A percentile compares a stretch with the other conserved stretches of the same genome.
Evolutionary conservation across 2,113 vertebrate species (phyloP).

Genomic region (Mobula hypostoma): DNA sequence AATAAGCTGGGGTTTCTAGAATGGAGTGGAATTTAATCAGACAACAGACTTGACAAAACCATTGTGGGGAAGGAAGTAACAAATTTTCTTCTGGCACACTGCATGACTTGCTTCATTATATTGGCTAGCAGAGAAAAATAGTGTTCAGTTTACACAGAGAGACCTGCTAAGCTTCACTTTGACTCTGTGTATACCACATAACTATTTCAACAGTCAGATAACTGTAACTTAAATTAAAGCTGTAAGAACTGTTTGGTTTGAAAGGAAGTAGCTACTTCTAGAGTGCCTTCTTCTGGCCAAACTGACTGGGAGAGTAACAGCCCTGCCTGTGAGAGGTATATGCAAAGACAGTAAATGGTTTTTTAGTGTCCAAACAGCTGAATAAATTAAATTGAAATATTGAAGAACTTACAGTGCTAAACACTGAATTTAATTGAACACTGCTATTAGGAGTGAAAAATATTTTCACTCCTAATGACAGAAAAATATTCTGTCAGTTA

Average conservation of each 20-base stretch:
- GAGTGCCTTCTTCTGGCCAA: neutral
- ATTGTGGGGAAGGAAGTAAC: constrained; percentile 34
- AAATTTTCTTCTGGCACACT: constrained; percentile 30
- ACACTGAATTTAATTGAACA: neutral
- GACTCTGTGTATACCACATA: neutral
- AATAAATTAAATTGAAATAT: neutral
- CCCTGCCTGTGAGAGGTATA: neutral
- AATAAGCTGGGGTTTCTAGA: neutral
- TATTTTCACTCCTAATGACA: too few relatives aligned
- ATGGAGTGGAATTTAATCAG: constrained; percentile 2
- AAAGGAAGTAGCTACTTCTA: constrained; percentile 25
- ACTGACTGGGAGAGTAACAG: neutral
- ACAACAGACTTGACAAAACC: constrained; percentile 32
- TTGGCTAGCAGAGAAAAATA: constrained; percentile 18
- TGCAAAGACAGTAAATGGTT: neutral
- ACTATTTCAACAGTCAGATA: constrained; percentile 24
- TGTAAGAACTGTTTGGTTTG: constrained; percentile 31
- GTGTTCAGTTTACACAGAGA: constrained; percentile 12
- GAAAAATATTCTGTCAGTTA: neutral
- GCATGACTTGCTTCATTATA: neutral
- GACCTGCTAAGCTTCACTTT: constrained; percentile 1
- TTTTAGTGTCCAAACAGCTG: neutral
- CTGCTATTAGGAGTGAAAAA: neutral
- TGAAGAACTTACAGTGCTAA: neutral
- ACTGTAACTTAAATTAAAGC: constrained; percentile 26